phyloP scores from a whole-genome alignment of 2,113 vertebrate species.

The Bubalus kerabau region DNA sequence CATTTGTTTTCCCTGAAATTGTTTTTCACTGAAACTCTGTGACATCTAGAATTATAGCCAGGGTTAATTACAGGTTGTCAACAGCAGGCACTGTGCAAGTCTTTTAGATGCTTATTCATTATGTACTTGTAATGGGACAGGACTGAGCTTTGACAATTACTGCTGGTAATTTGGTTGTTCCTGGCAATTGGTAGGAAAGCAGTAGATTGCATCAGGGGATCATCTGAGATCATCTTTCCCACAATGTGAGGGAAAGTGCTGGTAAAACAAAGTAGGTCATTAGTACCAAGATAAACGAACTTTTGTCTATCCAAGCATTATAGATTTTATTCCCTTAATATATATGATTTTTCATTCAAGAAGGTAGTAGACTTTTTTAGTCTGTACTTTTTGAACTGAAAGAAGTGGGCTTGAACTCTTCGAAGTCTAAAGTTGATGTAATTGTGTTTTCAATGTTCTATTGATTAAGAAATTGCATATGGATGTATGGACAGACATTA shows the following conservation, averaged over 20 bases:
- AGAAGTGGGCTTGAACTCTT: not conserved
- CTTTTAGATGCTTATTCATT: slow-evolving; percentile 53
- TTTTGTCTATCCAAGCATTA: not conserved
- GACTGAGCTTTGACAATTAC: slow-evolving; percentile 12
- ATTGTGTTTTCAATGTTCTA: not conserved
- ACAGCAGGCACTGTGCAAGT: slow-evolving; percentile 10
- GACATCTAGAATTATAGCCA: slow-evolving; percentile 43
- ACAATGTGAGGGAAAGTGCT: not conserved
- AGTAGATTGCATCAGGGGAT: not conserved
- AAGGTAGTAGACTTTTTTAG: not conserved
- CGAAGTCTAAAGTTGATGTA: not conserved
- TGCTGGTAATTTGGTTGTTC: not conserved
- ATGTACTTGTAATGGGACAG: slow-evolving; percentile 42
- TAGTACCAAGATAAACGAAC: not conserved
- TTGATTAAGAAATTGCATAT: not conserved
- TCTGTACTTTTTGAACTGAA: not conserved
- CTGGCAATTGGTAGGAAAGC: slow-evolving; percentile 33
- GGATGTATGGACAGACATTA: not conserved
- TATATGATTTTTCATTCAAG: not conserved
- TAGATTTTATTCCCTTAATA: not conserved
- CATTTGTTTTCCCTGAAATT: slow-evolving; percentile 42
- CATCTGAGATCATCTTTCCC: slow-evolving; percentile 3
- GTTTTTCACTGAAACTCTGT: slow-evolving; percentile 21
- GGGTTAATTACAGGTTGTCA: slow-evolving; percentile 59
- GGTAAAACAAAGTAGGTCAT: slow-evolving; percentile 9